These are phyloP conservation scores for Ptychobarbus kaznakovi DNA, from an alignment of 2,797 vertebrate species.

Conservation along the genomic window DNA sequence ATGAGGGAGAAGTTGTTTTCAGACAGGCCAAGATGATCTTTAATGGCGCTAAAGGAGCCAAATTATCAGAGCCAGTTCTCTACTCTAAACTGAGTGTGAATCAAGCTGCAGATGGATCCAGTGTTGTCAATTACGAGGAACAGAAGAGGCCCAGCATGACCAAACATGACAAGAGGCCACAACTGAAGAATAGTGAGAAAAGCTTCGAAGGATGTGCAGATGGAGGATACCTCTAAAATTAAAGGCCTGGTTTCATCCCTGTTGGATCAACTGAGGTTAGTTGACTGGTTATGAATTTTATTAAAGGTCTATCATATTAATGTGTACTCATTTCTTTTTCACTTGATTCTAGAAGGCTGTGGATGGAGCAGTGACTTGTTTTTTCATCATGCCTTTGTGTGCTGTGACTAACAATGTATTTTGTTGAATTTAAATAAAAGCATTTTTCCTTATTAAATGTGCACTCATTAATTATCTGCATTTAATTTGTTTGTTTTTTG, in stretches of 20 bases:
- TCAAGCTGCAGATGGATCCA: slow-evolving; percentile 61
- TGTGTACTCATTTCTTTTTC: background rate
- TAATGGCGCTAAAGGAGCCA: background rate
- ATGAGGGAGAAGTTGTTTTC: background rate
- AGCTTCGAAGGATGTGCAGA: background rate
- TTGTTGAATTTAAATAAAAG: background rate
- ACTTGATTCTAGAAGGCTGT: background rate
- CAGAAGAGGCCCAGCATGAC: slow-evolving; percentile 42
- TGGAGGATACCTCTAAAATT: background rate
- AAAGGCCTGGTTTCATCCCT: slow-evolving; percentile 59
- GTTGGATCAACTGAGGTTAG: slow-evolving; percentile 67
- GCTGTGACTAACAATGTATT: background rate
- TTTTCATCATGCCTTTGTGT: background rate
- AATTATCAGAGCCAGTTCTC: slow-evolving; percentile 41
- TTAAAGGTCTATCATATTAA: background rate
- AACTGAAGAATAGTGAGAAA: background rate
- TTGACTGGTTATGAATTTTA: background rate
- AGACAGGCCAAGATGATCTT: background rate
- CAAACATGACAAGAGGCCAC: background rate
- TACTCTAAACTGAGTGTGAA: slow-evolving; percentile 66
- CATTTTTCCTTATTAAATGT: background rate
- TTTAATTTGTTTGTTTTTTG: too few relatives aligned
- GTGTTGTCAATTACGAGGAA: slow-evolving; percentile 71
- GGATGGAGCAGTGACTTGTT: background rate
- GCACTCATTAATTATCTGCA: background rate